Base-by-base conservation (phyloP, 2,113 vertebrate species). In the Rallus limicola region DNA sequence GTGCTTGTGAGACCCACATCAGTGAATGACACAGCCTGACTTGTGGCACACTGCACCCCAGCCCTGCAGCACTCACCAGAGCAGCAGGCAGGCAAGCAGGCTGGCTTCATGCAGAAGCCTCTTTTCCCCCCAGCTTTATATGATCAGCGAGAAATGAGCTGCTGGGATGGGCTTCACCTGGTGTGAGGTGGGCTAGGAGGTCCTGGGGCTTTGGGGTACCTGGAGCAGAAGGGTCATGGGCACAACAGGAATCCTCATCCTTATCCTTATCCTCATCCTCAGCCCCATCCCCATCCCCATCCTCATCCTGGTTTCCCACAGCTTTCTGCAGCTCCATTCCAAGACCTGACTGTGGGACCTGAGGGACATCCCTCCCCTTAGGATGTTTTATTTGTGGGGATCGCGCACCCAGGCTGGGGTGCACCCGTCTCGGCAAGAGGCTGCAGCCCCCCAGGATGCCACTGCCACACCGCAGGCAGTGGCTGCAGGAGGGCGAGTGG, bases 71-170 rank as follows among this genome's bases (percentile, higher is more conserved):
- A 83, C 90, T 74, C 75, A 90, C 68, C 79, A 26, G 75, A 64
- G 50, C 42, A 0, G 3, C 28, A 16, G 53, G 20, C 58, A 36
- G 42, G 13, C 20, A 42, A 9, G 14, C 24, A 48, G 10, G 6
- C 29, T 11, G 0, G 23, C 5, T 75, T 36, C 29, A 5, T 9
- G 11, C 10, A 1, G 9, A 55, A 74, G 9, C 14, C 40, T 25
- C 3, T 81, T 63, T 68, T 25, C 44, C 53, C 29, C 70, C 25
- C 80, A 88, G 85, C 40, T 88, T 95, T 88, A 95, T 52, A 50
- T 24, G 16, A 93, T 90, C 40, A 79, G 48, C 34, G 44, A 68
- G 28, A 69, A 95, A 70, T 0, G 2, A 88, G 72, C 68, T 74
- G 40, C 56, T 33, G 80, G 62, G 65, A 63, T 52, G 67, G 82